These are phyloP conservation scores for Oophaga sylvatica DNA, from an alignment of 2,797 vertebrate species.

Conservation along the genomic window DNA sequence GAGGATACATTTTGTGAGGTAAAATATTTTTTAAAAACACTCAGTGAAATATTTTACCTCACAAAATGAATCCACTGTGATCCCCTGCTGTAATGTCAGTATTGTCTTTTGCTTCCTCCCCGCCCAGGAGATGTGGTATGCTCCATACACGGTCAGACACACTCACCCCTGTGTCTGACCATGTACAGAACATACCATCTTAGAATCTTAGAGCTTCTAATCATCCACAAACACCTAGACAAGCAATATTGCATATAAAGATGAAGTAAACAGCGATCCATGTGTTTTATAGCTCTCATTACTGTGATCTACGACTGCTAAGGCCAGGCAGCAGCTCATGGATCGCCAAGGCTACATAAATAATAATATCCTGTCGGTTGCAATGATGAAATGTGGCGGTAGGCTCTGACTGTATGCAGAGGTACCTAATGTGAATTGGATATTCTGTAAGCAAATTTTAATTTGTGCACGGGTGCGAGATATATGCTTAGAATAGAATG, in stretches of 20 bases:
- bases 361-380: slow-evolving; percentile 16
- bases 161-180: too few species aligned
- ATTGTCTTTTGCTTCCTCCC: too few species aligned
- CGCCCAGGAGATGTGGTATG: too few species aligned
- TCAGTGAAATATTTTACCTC: too few species aligned
- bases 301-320: slow-evolving; percentile 29
- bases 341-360: slow-evolving; percentile 24
- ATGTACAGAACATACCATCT: too few species aligned
- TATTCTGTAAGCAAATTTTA: slow-evolving; percentile 17
- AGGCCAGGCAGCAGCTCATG: not conserved
- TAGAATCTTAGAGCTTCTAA: not conserved
- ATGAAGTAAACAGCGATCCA: slow-evolving; percentile 17
- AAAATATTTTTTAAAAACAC: too few species aligned
- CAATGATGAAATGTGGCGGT: slow-evolving; percentile 11
- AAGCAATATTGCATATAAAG: slow-evolving; percentile 8
- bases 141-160: too few species aligned
- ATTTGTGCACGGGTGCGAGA: slow-evolving; percentile 5
- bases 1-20: too few species aligned
- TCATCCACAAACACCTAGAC: not conserved
- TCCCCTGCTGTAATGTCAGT: too few species aligned
- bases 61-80: too few species aligned
- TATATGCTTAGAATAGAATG: slow-evolving; percentile 22
- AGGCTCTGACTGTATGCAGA: not conserved
- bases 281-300: slow-evolving; percentile 27
- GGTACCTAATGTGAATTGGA: slow-evolving; percentile 1